Base-by-base conservation (phyloP, 2,113 vertebrate genomes). In the Lophura nycthemera region DNA sequence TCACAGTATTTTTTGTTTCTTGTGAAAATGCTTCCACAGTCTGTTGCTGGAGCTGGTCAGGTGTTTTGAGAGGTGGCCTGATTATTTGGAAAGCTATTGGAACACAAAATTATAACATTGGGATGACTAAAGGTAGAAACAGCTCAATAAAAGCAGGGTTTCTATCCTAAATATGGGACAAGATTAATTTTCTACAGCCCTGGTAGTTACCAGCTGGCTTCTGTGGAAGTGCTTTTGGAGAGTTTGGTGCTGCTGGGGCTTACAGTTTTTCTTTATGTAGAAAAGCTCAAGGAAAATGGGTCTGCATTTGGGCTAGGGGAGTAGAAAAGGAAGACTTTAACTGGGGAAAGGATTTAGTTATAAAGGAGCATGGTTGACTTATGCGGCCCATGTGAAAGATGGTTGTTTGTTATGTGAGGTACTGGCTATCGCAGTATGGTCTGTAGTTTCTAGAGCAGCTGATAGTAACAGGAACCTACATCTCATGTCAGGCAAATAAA, bases 1-100 rank as follows among this genome's bases (percentile, higher is more conserved):
- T 50, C 0, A 0, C 18, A 29, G 38, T 40, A 1, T 3, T 54
- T 36, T 54, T 47, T 32, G 15, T 8, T 15, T 65, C 14, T 22
- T 59, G 56, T 3, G 1, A 63, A 77, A 74, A n/a, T n/a, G 13
- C 2, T 12, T 70, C 24, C 2, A 2, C 67, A 1, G 4, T 29
- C 20, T 57, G n/a, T 25, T 56, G 0, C 0, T 43, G 22, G 20
- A 50, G 14, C 64, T 86, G 40, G 3, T 36, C 24, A 27, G 47
- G 34, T 20, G 25, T 40, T 52, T 70, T 69, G 54, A 20, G 16
- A 88, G 40, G 13, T 30, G 63, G 50, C 43, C 61, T 63, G 30
- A 42, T 59, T 45, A 17, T 78, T 81, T 92, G 56, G 27, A 38
- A 77, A 74, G 22, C 32, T 64, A 6, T 15, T 56, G 34, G 38